These are phyloP conservation scores for Drosophila austrosaltans DNA, from an alignment of 2,888 invertebrate species.

Conservation along the genomic window DNA sequence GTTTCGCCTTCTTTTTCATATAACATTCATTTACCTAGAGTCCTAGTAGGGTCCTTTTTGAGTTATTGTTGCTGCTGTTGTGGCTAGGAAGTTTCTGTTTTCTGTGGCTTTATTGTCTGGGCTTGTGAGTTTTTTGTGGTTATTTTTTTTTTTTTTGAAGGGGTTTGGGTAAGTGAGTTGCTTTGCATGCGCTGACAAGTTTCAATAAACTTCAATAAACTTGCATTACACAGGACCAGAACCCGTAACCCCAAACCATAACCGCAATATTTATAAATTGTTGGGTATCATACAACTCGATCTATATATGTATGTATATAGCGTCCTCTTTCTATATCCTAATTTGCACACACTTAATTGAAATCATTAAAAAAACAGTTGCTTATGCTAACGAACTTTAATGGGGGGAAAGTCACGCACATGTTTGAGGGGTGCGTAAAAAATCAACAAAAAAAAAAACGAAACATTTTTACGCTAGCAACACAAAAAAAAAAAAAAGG, in stretches of 20 bases:
- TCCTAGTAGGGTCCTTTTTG: conserved; percentile 15
- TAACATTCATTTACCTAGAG: conserved; percentile 30
- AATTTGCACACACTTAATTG: conserved; percentile 51
- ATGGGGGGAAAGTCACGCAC: conserved; percentile 59
- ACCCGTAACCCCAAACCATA: not conserved
- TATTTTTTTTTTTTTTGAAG: no score
- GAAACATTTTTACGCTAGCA: conserved; percentile 8
- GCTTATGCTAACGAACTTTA: conserved; percentile 9
- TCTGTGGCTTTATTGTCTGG: conserved; percentile 4
- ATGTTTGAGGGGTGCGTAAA: conserved; percentile 19
- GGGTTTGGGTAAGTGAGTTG: conserved; percentile 21
- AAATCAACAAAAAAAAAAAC: not conserved
- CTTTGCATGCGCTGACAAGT: conserved; percentile 75
- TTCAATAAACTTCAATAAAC: conserved; percentile 76
- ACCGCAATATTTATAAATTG: conserved; percentile 25
- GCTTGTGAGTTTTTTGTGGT: conserved; percentile 15
- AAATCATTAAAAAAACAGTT: conserved; percentile 39
- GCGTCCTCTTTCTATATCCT: conserved; percentile 7
- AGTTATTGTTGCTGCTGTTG: conserved; percentile 35
- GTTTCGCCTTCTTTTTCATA: conserved; percentile 44
- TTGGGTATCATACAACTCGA: conserved; percentile 49
- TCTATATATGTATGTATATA: conserved; percentile 6
- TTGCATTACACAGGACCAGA: conserved; percentile 46
- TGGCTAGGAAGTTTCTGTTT: conserved; percentile 8
- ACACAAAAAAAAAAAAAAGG: conserved; percentile 1